Evolutionary conservation across 2,113 vertebrate species (phyloP), one percentile per base, ranked within the genome.

Genomic region (Dipodomys spectabilis): DNA sequence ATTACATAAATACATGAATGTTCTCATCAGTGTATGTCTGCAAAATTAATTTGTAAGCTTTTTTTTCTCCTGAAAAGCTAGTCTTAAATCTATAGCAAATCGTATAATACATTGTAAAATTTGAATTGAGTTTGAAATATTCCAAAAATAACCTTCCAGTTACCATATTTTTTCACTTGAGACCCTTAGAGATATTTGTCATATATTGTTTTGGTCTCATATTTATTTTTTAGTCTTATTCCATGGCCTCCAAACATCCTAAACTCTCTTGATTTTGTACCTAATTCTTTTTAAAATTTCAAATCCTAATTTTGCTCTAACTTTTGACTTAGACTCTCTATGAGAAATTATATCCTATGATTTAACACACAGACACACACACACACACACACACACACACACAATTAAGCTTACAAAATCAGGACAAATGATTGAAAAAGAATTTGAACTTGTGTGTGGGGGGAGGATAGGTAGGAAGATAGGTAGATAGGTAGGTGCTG

Each of bases 151-250:
- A 92, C 15, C 73, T 88, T 78, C 28, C 57, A 69, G 62, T 71
- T 45, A 95, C 32, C 12, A 30, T 65, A 53, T 44, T 74, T 94
- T 49, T 91, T 83, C 73, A 69, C 84, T 62, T 20, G 45, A 94
- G 7, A 87, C 2, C 7, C 13, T 88, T 30, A 84, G 62, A 49
- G 30, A 19, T 72, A 77, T 82, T 91, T 86, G 45, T 73, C 4
- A 20, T 16, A 2, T 72, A 62, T 80, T 89, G 45, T 62, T 84
- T 86, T 45, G 30, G 13, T 87, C 7, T 25, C 39, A 44, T 67
- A 27, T 2, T 7, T 79, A 68, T 90, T 74, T 86, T 82, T 28
- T 6, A 77, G 5, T 79, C 64, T 73, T 57, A 16, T 82, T 94
- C 68, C 15, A 64, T 49, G 22, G 95, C 3, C 62, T 73, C 12